These are phyloP conservation scores for Sitobion miscanthi DNA, from an alignment of 1,140 invertebrate species.

Conservation along the genomic window DNA sequence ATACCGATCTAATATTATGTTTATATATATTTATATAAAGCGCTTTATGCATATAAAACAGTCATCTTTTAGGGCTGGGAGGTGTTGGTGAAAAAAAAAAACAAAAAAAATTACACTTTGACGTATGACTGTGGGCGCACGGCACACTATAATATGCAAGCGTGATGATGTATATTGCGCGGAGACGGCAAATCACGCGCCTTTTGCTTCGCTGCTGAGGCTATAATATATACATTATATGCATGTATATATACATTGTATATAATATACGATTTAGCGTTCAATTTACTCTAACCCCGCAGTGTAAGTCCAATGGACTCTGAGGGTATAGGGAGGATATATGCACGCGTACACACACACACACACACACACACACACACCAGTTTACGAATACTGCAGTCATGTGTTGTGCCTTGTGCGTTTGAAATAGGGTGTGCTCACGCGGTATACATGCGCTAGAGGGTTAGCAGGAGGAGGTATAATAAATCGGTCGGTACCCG, in stretches of 20 bases:
- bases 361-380: background rate
- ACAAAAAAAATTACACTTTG: background rate
- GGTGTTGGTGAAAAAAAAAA: background rate
- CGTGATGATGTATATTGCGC: background rate
- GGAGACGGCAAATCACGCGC: background rate
- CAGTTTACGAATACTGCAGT: background rate
- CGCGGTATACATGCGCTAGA: background rate
- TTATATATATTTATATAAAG: background rate
- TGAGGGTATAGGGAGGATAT: background rate
- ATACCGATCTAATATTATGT: too few species aligned
- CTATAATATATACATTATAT: background rate
- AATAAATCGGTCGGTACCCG: slow-evolving; percentile 45
- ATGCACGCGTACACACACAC: background rate
- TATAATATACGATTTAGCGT: slow-evolving; percentile 47
- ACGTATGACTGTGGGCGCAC: background rate
- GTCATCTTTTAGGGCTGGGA: background rate
- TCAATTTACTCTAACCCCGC: slow-evolving; percentile 38
- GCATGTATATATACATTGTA: background rate
- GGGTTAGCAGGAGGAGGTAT: slow-evolving; percentile 14
- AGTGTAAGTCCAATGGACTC: background rate
- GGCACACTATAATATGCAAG: background rate
- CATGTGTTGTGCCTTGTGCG: background rate
- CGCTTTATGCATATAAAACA: background rate
- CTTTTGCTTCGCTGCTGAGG: background rate
- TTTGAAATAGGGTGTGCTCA: background rate